phyloP scores from a whole-genome alignment of 2,797 vertebrate genomes.

The Enteromius afrohamiltoni region DNA sequence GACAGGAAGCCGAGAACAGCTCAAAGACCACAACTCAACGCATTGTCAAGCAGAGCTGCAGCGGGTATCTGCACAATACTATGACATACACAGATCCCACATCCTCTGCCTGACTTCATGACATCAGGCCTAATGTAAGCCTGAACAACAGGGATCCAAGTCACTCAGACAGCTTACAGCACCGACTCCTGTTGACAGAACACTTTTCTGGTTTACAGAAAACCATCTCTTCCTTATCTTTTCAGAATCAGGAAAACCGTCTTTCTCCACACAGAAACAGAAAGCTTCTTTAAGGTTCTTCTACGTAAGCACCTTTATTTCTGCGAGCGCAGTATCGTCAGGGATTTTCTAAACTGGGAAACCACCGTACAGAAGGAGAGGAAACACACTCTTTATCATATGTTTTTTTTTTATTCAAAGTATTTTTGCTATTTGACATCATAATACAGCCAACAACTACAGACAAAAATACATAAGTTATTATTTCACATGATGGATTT shows the following conservation, averaged over 20 bases:
- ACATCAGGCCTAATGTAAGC: not conserved
- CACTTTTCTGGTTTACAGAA: not conserved
- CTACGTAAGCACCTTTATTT: no score
- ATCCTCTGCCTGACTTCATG: conserved; percentile 19
- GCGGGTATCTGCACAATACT: conserved; percentile 14
- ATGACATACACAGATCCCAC: conserved; percentile 24
- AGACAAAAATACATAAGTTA: conserved; percentile 75
- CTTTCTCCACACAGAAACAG: no score
- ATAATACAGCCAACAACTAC: conserved; percentile 75
- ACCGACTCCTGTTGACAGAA: not conserved
- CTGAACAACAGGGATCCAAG: not conserved
- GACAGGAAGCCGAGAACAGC: conserved; percentile 45
- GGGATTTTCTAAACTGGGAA: not conserved
- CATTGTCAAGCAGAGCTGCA: conserved; percentile 14
- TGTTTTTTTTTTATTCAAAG: conserved; percentile 73
- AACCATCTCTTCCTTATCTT: no score
- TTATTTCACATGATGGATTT: conserved; percentile 57
- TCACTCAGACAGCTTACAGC: not conserved
- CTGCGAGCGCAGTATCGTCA: no score
- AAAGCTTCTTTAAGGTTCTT: no score
- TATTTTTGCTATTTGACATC: conserved; percentile 63
- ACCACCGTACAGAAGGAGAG: not conserved
- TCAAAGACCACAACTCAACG: conserved; percentile 29
- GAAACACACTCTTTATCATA: conserved; percentile 18
- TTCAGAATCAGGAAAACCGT: no score